Evolutionary conservation across 2,797 vertebrate species (phyloP), one percentile per base, ranked within the genome.

Genomic region (Onychomys torridus): DNA sequence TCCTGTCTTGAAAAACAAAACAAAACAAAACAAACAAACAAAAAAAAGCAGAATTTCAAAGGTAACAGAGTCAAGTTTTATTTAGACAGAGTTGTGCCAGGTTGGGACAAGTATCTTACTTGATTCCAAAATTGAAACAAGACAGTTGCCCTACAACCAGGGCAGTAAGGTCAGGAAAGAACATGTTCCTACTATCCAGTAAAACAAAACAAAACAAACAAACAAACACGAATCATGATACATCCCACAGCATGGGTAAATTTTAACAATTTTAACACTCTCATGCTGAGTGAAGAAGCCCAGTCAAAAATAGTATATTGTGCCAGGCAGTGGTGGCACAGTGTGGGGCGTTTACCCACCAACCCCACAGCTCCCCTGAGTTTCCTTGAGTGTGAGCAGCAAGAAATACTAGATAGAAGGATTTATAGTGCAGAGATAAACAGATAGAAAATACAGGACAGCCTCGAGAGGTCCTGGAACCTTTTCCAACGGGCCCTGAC

Each of bases 41-140:
- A n/a, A n/a, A n/a, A 85, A 85, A 95, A 73, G 34, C 27, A 90
- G 76, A 92, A 71, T 81, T 85, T 94, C 43, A 91, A 73, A 92
- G 49, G 55, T 61, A 77, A 65, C 19, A 87, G 89, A 85, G 77
- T 52, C 40, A 43, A 14, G 76, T 93, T 89, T 90, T 34, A 75
- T 90, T 91, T 78, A n/a, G 61, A 78, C 57, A 87, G 81, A 78
- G 29, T 75, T 6, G 19, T 77, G 40, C 37, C 25, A 75, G 49
- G 12, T 32, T 21, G 2, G 67, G 25, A 57, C 9, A 61, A 55
- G 27, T 76, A 52, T 78, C 84, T 63, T 89, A 40, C 89, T 89
- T 59, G 86, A 55, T 86, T 71, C 1, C 34, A 55, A 81, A 71
- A 23, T 43, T 29, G 34, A 91, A 85, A 85, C 21, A 52, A n/a